A percentile compares a stretch with the other conserved stretches of the same genome.
These are phyloP conservation scores for Poeciliopsis paucimaculata DNA, from an alignment of 2,797 vertebrate species.

Conservation along the genomic window DNA sequence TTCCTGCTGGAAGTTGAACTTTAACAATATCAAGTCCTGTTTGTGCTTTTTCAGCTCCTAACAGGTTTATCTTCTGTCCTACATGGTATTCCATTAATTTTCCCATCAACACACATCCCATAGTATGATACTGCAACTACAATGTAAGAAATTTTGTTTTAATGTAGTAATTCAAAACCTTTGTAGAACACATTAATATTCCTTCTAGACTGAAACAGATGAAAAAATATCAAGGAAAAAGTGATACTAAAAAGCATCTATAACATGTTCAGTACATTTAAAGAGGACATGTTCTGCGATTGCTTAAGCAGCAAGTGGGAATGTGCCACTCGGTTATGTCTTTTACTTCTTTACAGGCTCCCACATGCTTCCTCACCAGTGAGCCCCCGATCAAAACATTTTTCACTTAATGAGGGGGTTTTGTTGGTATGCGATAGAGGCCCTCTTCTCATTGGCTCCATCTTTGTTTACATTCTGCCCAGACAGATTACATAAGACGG, in stretches of 20 bases:
- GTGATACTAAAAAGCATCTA: background rate
- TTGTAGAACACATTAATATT: background rate
- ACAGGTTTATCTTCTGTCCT: background rate
- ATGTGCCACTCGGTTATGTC: background rate
- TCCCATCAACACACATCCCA: background rate
- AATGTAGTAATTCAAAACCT: background rate
- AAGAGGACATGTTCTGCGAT: background rate
- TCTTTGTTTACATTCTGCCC: conserved; percentile 65
- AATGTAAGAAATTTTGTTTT: background rate
- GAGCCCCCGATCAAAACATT: conserved; percentile 40
- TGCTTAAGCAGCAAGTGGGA: conserved; percentile 16
- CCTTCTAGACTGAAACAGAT: background rate
- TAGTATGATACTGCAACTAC: background rate
- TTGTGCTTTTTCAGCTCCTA: background rate
- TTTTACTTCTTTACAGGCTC: conserved; percentile 12
- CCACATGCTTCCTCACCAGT: background rate
- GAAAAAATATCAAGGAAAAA: background rate
- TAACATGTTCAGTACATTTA: background rate
- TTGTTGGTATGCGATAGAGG: conserved; percentile 29
- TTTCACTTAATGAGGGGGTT: conserved; percentile 43
- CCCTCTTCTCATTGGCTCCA: conserved; percentile 37
- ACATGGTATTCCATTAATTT: background rate
- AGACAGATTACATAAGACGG: conserved; percentile 72
- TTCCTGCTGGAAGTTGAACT: background rate
- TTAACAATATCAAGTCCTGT: background rate